Evolutionary conservation across 1,140 invertebrate genomes (phyloP).

Genomic region (Myzus persicae): DNA sequence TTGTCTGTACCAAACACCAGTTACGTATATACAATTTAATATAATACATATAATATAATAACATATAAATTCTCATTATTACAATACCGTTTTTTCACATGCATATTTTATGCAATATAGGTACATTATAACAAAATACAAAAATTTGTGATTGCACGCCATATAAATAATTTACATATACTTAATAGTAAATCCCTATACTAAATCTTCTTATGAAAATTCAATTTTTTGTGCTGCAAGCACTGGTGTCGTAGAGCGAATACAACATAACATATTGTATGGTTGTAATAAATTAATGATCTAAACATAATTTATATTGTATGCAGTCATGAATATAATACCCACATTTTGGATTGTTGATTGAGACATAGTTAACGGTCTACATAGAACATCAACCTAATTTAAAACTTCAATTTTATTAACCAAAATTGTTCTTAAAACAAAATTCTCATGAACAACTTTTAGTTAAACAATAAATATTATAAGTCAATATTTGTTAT

Average conservation of each 20-base stretch:
- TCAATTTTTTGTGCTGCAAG: not conserved
- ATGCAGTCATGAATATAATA: not conserved
- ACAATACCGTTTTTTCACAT: not conserved
- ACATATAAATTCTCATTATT: not conserved
- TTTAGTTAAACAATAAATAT: too few relatives aligned
- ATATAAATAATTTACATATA: not conserved
- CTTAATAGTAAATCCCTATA: not conserved
- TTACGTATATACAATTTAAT: not conserved
- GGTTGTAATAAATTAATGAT: not conserved
- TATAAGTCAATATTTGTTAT: too few relatives aligned
- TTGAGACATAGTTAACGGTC: not conserved
- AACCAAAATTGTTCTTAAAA: too few relatives aligned
- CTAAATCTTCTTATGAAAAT: too few relatives aligned
- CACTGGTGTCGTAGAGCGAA: not conserved
- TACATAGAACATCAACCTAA: not conserved
- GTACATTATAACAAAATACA: not conserved
- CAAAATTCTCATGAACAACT: too few relatives aligned
- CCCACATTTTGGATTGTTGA: not conserved
- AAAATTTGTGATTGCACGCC: not conserved
- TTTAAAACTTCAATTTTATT: too few relatives aligned
- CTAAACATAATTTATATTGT: not conserved
- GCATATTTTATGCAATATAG: not conserved
- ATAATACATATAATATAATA: not conserved
- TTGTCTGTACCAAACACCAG: not conserved
- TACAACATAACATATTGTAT: not conserved